phyloP scores from a whole-genome alignment of 2,888 invertebrate species.

The Esperia sulphurella region DNA sequence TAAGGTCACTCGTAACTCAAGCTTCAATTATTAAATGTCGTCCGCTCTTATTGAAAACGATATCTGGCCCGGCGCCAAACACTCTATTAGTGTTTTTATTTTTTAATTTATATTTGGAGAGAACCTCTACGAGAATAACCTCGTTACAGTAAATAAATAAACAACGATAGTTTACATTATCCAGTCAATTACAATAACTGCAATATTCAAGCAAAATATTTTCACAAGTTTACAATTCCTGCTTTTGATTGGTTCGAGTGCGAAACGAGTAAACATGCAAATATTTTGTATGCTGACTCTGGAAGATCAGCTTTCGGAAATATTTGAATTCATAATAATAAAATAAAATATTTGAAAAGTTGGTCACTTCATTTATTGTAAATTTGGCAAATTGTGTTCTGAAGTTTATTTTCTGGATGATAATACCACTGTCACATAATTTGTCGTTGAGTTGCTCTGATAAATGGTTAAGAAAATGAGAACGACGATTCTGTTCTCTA shows the following conservation, averaged over 20 bases:
- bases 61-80: conserved; percentile 2
- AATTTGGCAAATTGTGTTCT: conserved; percentile 22
- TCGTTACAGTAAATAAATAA: conserved; percentile 1
- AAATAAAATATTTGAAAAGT: conserved; percentile 49
- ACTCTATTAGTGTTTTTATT: conserved; percentile 3
- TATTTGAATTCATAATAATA: conserved; percentile 51
- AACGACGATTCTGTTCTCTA: not conserved
- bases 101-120: not conserved
- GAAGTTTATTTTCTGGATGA: conserved; percentile 33
- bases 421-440: conserved; percentile 35
- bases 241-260: conserved; percentile 14
- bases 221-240: conserved; percentile 1
- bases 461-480: conserved; percentile 26
- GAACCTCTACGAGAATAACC: not conserved
- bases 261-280: conserved; percentile 33
- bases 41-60: conserved; percentile 5
- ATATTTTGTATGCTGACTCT: conserved; percentile 36
- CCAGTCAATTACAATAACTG: not conserved
- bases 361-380: conserved; percentile 39
- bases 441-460: conserved; percentile 28
- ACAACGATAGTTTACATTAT: not conserved
- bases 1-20: conserved; percentile 4
- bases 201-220: not conserved
- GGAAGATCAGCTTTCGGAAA: conserved; percentile 35
- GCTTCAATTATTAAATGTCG: conserved; percentile 7